Percentiles rank a stretch among this genome's conserved stretches.
Conservation (phyloP, 2,113 vertebrate genomes). For the Rhinogobius similis region DNA sequence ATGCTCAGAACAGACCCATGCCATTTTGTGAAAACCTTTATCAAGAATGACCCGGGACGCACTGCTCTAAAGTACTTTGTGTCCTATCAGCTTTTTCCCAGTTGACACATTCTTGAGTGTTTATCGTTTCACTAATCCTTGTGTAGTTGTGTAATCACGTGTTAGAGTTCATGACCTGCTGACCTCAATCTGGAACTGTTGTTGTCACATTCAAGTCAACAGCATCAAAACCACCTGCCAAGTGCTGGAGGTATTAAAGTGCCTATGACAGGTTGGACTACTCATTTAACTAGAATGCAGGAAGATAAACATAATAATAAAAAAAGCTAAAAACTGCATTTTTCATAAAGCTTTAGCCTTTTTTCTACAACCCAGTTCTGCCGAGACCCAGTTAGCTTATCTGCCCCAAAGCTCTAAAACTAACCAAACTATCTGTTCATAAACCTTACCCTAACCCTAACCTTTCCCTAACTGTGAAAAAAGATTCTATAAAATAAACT, state of each 20-base stretch:
- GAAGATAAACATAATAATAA: too few species aligned
- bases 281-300: too few species aligned
- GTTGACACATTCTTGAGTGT: constrained; percentile 3
- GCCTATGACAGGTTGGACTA: too few species aligned
- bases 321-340: too few species aligned
- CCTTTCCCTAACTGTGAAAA: too few species aligned
- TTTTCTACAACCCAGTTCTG: too few species aligned
- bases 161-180: constrained; percentile 1
- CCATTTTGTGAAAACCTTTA: background rate
- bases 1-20: background rate
- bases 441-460: too few species aligned
- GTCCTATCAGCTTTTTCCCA: background rate
- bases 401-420: too few species aligned
- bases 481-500: too few species aligned
- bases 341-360: too few species aligned
- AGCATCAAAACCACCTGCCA: background rate
- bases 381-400: too few species aligned
- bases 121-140: constrained; percentile 2
- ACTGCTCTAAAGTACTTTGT: background rate
- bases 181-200: constrained; percentile 25
- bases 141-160: background rate
- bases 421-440: too few species aligned
- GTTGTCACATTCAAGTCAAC: background rate
- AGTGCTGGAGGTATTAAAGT: background rate
- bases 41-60: background rate